Conservation (phyloP, 2,888 invertebrate genomes). For the Urechis unicinctus region DNA sequence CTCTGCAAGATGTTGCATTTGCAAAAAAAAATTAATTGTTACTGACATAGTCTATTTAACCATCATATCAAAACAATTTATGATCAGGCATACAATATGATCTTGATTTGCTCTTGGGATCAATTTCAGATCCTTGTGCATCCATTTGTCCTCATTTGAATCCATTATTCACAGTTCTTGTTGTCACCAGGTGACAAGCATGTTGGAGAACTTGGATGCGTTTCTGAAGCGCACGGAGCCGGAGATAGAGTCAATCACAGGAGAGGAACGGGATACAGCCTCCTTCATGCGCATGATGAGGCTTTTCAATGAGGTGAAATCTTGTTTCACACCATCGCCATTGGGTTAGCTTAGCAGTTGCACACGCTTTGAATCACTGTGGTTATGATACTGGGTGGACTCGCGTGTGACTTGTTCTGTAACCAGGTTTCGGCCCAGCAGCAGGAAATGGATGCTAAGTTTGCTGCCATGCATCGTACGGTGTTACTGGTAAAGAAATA, state of each 20-base stretch:
- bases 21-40: no score
- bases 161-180: no score
- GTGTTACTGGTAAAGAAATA: constrained; percentile 46
- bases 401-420: not conserved
- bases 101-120: no score
- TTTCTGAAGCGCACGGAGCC: constrained; percentile 49
- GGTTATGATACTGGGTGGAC: not conserved
- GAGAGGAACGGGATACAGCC: constrained; percentile 49
- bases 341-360: not conserved
- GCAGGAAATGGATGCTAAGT: constrained; percentile 48
- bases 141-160: not conserved
- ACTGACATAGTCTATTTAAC: no score
- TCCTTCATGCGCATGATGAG: constrained; percentile 52
- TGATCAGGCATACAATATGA: no score
- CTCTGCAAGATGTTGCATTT: no score
- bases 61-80: no score
- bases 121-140: no score
- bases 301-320: constrained; percentile 45
- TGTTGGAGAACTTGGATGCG: constrained; percentile 38
- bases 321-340: not conserved
- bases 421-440: constrained; percentile 46
- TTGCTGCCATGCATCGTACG: constrained; percentile 48
- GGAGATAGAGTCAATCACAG: constrained; percentile 49
- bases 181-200: constrained; percentile 30
- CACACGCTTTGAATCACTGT: not conserved